phyloP scores from a whole-genome alignment of 2,797 vertebrate genomes.

The Spheniscus humboldti region DNA sequence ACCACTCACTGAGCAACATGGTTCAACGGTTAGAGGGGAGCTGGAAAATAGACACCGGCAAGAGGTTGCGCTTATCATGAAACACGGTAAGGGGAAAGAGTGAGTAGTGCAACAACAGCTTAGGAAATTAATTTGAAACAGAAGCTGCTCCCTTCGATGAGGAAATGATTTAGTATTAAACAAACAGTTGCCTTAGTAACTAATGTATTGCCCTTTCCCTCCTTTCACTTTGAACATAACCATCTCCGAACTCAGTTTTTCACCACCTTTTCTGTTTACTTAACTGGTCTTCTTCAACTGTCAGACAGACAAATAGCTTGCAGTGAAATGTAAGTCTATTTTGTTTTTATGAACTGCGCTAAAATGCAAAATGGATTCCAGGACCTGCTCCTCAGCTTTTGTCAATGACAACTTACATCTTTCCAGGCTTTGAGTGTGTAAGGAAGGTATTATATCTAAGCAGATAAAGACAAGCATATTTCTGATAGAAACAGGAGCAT shows the following conservation, averaged over 20 bases:
- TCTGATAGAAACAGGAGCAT: background rate
- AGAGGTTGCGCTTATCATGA: background rate
- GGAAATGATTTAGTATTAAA: slow-evolving; percentile 22
- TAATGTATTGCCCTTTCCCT: background rate
- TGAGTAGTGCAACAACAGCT: background rate
- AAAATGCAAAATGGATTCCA: background rate
- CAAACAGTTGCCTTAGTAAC: slow-evolving; percentile 33
- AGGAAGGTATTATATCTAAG: background rate
- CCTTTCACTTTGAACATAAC: background rate
- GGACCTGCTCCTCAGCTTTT: background rate
- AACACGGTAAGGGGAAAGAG: background rate
- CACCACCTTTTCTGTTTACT: slow-evolving; percentile 15
- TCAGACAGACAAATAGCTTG: background rate
- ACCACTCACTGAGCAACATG: background rate
- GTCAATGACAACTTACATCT: background rate
- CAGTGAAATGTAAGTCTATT: background rate
- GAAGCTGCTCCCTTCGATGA: background rate
- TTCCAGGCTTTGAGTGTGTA: background rate
- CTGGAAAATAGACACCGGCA: background rate
- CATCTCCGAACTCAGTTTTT: background rate
- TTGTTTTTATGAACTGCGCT: background rate
- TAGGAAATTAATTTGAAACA: slow-evolving; percentile 36
- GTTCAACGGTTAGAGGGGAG: background rate
- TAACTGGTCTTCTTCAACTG: slow-evolving; percentile 9
- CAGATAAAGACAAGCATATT: background rate